Conservation (phyloP, 2,113 vertebrate species). For the Tragelaphus buxtoni region DNA sequence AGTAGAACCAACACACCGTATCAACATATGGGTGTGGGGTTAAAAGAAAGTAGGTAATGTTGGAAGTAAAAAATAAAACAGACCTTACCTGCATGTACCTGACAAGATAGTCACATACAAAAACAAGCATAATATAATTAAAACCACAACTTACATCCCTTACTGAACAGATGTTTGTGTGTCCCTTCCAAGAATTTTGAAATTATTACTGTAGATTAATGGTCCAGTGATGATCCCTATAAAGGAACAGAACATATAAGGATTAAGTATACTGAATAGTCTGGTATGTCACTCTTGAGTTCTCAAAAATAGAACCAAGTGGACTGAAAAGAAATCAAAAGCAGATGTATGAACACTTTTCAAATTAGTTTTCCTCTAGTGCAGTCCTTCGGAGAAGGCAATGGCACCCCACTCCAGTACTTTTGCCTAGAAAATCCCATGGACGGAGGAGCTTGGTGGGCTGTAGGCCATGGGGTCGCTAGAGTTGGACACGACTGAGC, state of each 20-base stretch:
- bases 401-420: too few species aligned
- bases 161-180: not conserved
- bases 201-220: not conserved
- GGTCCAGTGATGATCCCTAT: not conserved
- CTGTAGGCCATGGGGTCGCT: too few species aligned
- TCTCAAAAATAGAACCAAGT: slow-evolving; percentile 22
- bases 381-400: not conserved
- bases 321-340: slow-evolving; percentile 1
- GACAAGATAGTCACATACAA: not conserved
- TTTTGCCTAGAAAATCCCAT: too few species aligned
- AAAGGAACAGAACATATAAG: not conserved
- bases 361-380: not conserved
- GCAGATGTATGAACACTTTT: not conserved
- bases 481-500: too few species aligned
- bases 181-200: not conserved
- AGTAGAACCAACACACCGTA: not conserved
- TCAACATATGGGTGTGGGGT: not conserved
- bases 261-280: not conserved
- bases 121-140: not conserved
- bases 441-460: too few species aligned
- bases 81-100: not conserved
- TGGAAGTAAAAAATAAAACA: not conserved
- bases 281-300: not conserved
- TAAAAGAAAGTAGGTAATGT: not conserved
- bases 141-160: not conserved